These are phyloP conservation scores for Panthera leo DNA, from an alignment of 2,113 vertebrate genomes.

Conservation along the genomic window DNA sequence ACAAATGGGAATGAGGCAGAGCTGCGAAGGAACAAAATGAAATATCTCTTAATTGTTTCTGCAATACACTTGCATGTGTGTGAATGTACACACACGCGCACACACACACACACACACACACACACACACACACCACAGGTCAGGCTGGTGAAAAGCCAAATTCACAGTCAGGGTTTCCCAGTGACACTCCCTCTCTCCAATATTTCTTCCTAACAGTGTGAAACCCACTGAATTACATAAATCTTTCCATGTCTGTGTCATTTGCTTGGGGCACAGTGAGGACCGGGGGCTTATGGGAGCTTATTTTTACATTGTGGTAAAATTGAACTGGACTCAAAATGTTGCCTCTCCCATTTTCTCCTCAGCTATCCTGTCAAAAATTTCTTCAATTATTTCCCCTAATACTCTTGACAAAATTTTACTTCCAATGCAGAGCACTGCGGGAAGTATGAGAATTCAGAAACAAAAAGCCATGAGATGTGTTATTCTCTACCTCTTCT, in stretches of 20 bases:
- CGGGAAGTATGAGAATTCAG: slow-evolving; percentile 18
- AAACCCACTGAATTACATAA: slow-evolving; percentile 58
- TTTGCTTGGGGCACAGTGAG: slow-evolving; percentile 71
- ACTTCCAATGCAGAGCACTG: slow-evolving; percentile 24
- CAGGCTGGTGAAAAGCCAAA: slow-evolving; percentile 7
- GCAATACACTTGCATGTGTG: neutral
- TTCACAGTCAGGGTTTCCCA: neutral
- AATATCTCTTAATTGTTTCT: neutral
- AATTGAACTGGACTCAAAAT: slow-evolving; percentile 69
- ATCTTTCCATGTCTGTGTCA: slow-evolving; percentile 67
- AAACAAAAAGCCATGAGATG: neutral
- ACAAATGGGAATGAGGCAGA: neutral
- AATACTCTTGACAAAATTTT: slow-evolving; percentile 47
- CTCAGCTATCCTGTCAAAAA: slow-evolving; percentile 48
- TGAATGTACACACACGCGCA: neutral
- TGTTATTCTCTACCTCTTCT: neutral
- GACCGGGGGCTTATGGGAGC: slow-evolving; percentile 44
- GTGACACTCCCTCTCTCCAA: slow-evolving; percentile 26
- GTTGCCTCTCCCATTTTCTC: slow-evolving; percentile 44
- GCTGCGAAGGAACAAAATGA: slow-evolving; percentile 9
- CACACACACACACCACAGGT: neutral
- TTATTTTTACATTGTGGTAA: slow-evolving; percentile 76
- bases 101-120: fast-evolving
- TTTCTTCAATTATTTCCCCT: slow-evolving; percentile 45
- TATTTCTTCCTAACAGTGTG: slow-evolving; percentile 3